Percentiles rank a stretch among this genome's conserved stretches.
Evolutionary conservation across 1,140 invertebrate species (phyloP).

Genomic region (Arctopsyche grandis): DNA sequence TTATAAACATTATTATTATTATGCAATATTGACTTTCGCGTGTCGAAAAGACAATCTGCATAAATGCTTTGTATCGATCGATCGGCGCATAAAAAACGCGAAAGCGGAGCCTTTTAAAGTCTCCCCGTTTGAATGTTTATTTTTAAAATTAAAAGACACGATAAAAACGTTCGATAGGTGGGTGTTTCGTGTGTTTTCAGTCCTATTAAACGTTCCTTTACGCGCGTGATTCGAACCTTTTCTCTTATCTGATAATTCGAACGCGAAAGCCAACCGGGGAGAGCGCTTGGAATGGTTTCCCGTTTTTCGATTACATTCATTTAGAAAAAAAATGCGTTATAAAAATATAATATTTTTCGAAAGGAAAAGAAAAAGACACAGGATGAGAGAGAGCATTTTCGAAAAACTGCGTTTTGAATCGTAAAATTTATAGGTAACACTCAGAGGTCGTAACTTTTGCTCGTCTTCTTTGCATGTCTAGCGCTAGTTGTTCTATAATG

Average conservation of each 20-base stretch:
- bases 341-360: too few relatives aligned
- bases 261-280: not conserved
- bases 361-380: too few relatives aligned
- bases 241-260: constrained; percentile 12
- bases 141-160: constrained; percentile 19
- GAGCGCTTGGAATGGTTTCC: not conserved
- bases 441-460: constrained; percentile 10
- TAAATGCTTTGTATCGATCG: constrained; percentile 5
- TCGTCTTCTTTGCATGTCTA: constrained; percentile 20
- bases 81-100: constrained; percentile 14
- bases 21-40: too few relatives aligned
- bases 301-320: not conserved
- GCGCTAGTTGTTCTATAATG: constrained; percentile 13
- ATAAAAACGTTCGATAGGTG: not conserved
- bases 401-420: constrained; percentile 1
- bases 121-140: not conserved
- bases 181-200: constrained; percentile 13
- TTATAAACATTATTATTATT: too few relatives aligned
- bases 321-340: too few relatives aligned
- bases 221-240: not conserved
- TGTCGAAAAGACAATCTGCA: not conserved
- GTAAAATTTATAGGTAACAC: constrained; percentile 10
- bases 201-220: not conserved
- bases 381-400: too few relatives aligned
- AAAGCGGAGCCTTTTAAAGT: not conserved